Percentiles rank a stretch among this genome's conserved stretches.
These are phyloP conservation scores for Aphis craccivora DNA, from an alignment of 1,140 invertebrate genomes.

Conservation along the genomic window DNA sequence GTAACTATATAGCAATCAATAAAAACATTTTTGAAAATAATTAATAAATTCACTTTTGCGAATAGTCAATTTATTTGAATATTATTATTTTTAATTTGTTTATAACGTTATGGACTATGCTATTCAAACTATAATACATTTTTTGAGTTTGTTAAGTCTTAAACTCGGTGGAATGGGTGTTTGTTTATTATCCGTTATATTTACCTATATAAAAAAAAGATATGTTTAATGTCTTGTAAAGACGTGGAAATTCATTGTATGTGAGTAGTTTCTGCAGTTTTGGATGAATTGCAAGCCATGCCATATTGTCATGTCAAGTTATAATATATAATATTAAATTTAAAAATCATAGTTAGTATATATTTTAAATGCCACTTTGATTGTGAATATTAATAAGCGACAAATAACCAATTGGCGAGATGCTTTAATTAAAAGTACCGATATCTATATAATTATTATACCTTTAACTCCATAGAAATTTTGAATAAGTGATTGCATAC, in stretches of 20 bases:
- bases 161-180: neutral
- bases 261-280: neutral
- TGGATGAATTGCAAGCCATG: neutral
- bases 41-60: neutral
- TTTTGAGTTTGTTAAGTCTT: neutral
- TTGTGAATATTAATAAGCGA: neutral
- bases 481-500: neutral
- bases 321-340: neutral
- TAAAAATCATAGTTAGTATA: neutral
- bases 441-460: no score
- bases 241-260: neutral
- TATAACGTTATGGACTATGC: neutral
- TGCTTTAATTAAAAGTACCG: no score
- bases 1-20: neutral
- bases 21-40: neutral
- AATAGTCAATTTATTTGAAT: neutral
- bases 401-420: no score
- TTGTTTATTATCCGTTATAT: neutral
- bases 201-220: neutral
- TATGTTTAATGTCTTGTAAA: neutral
- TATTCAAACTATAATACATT: neutral
- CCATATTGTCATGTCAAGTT: neutral
- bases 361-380: neutral
- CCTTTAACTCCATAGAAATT: neutral
- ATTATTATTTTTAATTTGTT: conserved; percentile 3